A percentile compares a stretch with the other conserved stretches of the same genome.
Conservation (phyloP, 2,797 vertebrate genomes). For the Chaunax sp. region DNA sequence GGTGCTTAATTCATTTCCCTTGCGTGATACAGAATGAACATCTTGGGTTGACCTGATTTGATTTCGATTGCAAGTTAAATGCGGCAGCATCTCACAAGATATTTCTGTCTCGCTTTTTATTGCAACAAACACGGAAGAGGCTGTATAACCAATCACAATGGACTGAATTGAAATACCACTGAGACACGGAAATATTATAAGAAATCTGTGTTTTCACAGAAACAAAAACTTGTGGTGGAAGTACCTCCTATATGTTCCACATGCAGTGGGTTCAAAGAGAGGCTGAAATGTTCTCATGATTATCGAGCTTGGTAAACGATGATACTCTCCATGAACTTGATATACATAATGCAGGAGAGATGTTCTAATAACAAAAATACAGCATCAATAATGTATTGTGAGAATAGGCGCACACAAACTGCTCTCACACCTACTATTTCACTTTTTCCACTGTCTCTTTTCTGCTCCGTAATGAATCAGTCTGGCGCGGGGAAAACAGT, state of each 20-base stretch:
- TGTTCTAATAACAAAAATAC: constrained; percentile 62
- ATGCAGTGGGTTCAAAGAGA: constrained; percentile 25
- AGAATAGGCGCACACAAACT: constrained; percentile 43
- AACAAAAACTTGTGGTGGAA: constrained; percentile 1
- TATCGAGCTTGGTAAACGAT: constrained; percentile 26
- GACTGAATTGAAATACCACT: constrained; percentile 7
- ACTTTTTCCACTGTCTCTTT: constrained; percentile 39
- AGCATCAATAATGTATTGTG: constrained; percentile 62
- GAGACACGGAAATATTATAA: constrained; percentile 14
- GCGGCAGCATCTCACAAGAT: not conserved
- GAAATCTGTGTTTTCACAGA: constrained; percentile 7
- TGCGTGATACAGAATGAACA: constrained; percentile 34
- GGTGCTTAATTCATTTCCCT: constrained; percentile 51
- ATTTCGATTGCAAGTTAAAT: constrained; percentile 2
- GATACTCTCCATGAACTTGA: constrained; percentile 57
- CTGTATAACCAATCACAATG: not conserved
- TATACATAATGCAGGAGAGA: constrained; percentile 61
- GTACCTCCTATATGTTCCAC: constrained; percentile 4
- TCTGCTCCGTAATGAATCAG: constrained; percentile 70
- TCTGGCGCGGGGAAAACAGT: constrained; percentile 41
- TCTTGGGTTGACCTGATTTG: constrained; percentile 37
- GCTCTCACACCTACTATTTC: constrained; percentile 49
- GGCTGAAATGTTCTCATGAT: constrained; percentile 38
- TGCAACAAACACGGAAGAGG: constrained; percentile 4
- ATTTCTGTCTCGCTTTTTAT: constrained; percentile 12